These are phyloP conservation scores for Heliconius nattereri DNA, from an alignment of 1,140 invertebrate species.

Conservation along the genomic window DNA sequence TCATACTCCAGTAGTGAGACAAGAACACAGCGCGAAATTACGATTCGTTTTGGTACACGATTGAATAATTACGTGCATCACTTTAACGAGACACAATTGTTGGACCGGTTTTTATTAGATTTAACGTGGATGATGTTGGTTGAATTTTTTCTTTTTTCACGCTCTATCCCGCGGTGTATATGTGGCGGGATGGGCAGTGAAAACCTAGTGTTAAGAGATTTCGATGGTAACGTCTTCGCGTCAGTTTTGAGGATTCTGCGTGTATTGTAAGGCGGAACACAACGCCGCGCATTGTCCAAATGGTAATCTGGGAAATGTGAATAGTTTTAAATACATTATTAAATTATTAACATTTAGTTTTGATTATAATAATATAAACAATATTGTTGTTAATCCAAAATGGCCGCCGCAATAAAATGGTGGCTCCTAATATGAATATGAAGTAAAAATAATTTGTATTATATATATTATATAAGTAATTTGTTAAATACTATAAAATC, in stretches of 20 bases:
- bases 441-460: no score
- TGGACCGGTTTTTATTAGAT: neutral
- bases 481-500: no score
- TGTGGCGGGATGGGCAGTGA: neutral
- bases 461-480: no score
- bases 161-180: neutral
- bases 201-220: neutral
- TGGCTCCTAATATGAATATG: no score
- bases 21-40: neutral
- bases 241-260: neutral
- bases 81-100: neutral
- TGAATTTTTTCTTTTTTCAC: neutral
- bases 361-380: no score
- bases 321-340: no score
- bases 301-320: no score
- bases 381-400: no score
- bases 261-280: neutral
- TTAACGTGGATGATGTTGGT: neutral
- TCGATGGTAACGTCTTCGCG: neutral
- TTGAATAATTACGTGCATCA: slow-evolving; percentile 4
- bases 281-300: neutral
- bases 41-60: neutral
- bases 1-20: neutral
- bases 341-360: no score
- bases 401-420: no score